Base-by-base conservation (phyloP, 2,888 invertebrate species). In the Mimumesa dahlbomi region DNA sequence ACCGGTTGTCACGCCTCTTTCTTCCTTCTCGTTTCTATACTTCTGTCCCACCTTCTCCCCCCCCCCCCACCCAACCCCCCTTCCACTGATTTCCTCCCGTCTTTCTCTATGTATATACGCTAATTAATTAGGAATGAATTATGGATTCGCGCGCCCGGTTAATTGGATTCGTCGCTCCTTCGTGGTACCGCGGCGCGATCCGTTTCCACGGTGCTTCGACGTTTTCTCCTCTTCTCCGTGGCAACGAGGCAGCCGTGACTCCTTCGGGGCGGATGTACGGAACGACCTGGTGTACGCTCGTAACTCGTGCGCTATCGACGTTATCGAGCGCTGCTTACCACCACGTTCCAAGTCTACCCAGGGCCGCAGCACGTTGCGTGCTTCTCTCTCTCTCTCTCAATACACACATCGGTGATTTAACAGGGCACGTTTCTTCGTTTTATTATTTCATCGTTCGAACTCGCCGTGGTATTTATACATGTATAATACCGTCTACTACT, bases 81-180 rank as follows among this genome's bases (percentile, higher is more conserved):
- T n/a, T n/a, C n/a, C n/a, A n/a, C n/a, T n/a, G 38, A 43, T 61
- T 22, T 38, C 46, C 58, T 57, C 22, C 34, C 13, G 54, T 36
- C 61, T 25, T 46, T 50, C 45, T 43, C 29, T 25, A 29, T 46
- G 40, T 34, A 50, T 19, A 34, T 67, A 74, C 59, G 81, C 80
- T 84, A 83, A 85, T 84, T 84, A 85, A 85, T 85, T 82, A 83
- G 77, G 78, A 77, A 81, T 84, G 85, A 85, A 85, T 85, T 85
- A 85, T 85, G 84, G 85, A 84, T 84, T 77, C 70, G 68, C 64
- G 63, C 76, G 74, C 49, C 74, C 70, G 75, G 69, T 82, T 84
- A 83, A 84, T 83, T 83, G 84, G 84, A 83, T 73, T 75, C 77
- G 81, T 65, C 68, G 75, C 25, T 54, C 50, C 67, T 45, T 40